These are phyloP conservation scores for Drosophila kanapiae DNA, from an alignment of 1,140 invertebrate species.

Conservation along the genomic window DNA sequence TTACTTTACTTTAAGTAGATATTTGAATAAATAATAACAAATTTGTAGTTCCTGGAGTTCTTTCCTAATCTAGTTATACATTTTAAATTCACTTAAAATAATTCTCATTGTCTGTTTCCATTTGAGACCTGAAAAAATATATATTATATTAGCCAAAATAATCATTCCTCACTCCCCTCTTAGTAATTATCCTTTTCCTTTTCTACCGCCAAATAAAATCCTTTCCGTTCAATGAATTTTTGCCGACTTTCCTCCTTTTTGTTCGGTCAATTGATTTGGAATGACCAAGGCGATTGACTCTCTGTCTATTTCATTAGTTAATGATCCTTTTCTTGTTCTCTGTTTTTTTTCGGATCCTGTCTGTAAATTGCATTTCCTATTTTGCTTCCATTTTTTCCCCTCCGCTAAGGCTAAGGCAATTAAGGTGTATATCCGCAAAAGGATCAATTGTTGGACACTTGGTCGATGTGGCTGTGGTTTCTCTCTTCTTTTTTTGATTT, in stretches of 20 bases:
- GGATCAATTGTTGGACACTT: conserved; percentile 47
- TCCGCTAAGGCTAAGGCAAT: conserved; percentile 48
- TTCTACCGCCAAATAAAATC: conserved; percentile 10
- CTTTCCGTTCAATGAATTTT: conserved; percentile 38
- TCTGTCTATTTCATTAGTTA: conserved; percentile 64
- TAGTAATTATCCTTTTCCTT: neutral
- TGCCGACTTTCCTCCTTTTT: conserved; percentile 30
- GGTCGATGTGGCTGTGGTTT: conserved; percentile 33
- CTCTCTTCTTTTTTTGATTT: conserved; percentile 51
- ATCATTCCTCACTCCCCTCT: conserved; percentile 2
- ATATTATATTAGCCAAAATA: no score
- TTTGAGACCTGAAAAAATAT: no score
- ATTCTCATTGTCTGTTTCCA: no score
- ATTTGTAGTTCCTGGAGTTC: no score
- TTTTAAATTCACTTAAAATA: no score
- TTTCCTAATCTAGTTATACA: no score
- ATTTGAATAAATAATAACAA: no score
- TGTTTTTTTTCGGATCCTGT: conserved; percentile 37
- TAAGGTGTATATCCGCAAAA: conserved; percentile 79
- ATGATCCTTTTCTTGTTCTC: conserved; percentile 12
- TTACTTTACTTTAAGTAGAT: no score
- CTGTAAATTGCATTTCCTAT: conserved; percentile 23
- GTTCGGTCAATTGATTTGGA: conserved; percentile 66
- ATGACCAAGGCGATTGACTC: conserved; percentile 72
- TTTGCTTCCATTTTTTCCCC: conserved; percentile 3